Evolutionary conservation across 2,797 vertebrate species (phyloP).

Genomic region (Pseudochirops corinnae): DNA sequence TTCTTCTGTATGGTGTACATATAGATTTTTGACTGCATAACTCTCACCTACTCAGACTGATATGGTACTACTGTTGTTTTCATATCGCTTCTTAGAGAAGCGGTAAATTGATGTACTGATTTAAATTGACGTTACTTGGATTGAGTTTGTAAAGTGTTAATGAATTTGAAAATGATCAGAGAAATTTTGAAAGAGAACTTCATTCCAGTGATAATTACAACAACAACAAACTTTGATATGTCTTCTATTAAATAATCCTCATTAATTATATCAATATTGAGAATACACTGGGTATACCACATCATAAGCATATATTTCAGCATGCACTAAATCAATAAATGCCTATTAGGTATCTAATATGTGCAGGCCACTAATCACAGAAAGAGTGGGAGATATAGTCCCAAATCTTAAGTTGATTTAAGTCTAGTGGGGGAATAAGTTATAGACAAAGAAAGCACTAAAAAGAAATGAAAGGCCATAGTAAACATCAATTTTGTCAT

Average conservation of each 20-base stretch:
- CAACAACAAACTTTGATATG: not conserved
- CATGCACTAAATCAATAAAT: not conserved
- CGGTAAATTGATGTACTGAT: not conserved
- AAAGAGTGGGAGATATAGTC: not conserved
- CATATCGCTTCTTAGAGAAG: not conserved
- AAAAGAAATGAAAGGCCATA: not conserved
- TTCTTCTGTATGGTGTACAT: not conserved
- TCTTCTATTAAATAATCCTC: not conserved
- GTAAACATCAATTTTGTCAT: not conserved
- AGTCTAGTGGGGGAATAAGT: not conserved
- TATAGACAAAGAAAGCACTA: not conserved
- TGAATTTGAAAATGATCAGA: not conserved
- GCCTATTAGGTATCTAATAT: not conserved
- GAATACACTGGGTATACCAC: not conserved
- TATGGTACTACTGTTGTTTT: not conserved
- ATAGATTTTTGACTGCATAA: not conserved
- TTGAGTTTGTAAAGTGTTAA: not conserved
- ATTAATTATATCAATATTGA: not conserved
- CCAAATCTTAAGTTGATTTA: not conserved
- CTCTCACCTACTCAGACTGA: not conserved
- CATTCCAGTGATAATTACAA: not conserved
- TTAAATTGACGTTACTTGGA: not conserved
- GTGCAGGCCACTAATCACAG: not conserved
- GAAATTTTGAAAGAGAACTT: not conserved
- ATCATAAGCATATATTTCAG: not conserved